Evolutionary conservation across 2,888 invertebrate species (phyloP), one percentile per base, ranked within the genome.

Genomic region (Cryptocheilus praepositus): DNA sequence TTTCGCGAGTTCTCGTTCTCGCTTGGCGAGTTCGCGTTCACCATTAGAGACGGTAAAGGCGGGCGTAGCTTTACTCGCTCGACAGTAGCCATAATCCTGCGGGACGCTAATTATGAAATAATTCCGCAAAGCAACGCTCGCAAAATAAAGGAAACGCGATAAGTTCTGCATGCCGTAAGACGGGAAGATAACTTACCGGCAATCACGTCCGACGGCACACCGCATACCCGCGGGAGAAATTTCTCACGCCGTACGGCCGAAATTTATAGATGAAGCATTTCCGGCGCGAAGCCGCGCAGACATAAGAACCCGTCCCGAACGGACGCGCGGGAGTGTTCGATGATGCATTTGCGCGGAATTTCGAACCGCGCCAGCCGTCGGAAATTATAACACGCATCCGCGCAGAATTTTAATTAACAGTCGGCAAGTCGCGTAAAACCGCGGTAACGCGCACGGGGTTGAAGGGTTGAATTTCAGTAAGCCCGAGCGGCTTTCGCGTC

Each of bases 151-250:
- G 54, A 15, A n/a, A 53, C n/a, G 54, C 16, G 22, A 49, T 22
- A 28, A 54, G 36, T 16, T 28, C n/a, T 13, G 36, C 28, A 28
- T 25, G 25, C 28, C 21, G 25, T 54, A 54, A 28, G 54, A 16
- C 16, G 18, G 28, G 25, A 28, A 54, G 54, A 54, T 54, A 54
- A 22, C 21, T 18, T 36, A 36, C 19, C 19, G 44, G 43, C 36
- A 43, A 56, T 56, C 56, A 43, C 36, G 19, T 56, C 21, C 18
- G 43, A 25, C 56, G 36, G 18, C 16, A 0, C 44, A 15, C 19
- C 56, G 36, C 21, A 28, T 55, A n/a, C 56, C 44, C 56, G 3
- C 16, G 56, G 56, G 56, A 43, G 44, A 56, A 56, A 56, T 56
- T 43, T 19, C 44, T 36, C 43, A 56, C 21, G 56, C 19, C 8